Conservation (phyloP, 2,888 invertebrate species). For the Brenthis daphne region DNA sequence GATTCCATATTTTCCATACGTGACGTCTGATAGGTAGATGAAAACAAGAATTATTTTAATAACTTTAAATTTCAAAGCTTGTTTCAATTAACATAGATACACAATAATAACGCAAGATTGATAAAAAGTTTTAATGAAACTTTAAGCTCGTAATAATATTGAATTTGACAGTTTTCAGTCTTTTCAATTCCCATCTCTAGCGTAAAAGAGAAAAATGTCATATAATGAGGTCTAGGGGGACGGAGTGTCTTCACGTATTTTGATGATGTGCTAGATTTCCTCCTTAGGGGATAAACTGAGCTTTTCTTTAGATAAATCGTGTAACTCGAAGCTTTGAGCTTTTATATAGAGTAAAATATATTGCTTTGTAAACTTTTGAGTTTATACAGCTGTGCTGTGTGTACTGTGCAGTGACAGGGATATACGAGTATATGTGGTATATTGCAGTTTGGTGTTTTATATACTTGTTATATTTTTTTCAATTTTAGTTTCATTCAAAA, state of each 20-base stretch:
- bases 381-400: background rate
- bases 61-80: too few relatives aligned
- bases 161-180: too few relatives aligned
- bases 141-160: too few relatives aligned
- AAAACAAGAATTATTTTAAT: too few relatives aligned
- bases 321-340: conserved; percentile 7
- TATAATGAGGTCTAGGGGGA: conserved; percentile 20
- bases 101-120: too few relatives aligned
- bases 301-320: conserved; percentile 17
- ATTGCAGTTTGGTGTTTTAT: too few relatives aligned
- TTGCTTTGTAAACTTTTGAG: conserved; percentile 12
- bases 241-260: conserved; percentile 18
- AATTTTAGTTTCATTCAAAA: too few relatives aligned
- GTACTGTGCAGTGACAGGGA: conserved; percentile 2
- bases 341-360: conserved; percentile 6
- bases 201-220: conserved; percentile 6
- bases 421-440: background rate
- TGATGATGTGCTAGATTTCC: conserved; percentile 19
- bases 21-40: too few relatives aligned
- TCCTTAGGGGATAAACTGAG: conserved; percentile 19
- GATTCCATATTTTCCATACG: too few relatives aligned
- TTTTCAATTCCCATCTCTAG: background rate
- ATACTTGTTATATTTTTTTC: too few relatives aligned
- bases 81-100: too few relatives aligned
- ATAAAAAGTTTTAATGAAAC: too few relatives aligned